Conservation (phyloP, 2,888 invertebrate species). For the Tanypteryx hageni region DNA sequence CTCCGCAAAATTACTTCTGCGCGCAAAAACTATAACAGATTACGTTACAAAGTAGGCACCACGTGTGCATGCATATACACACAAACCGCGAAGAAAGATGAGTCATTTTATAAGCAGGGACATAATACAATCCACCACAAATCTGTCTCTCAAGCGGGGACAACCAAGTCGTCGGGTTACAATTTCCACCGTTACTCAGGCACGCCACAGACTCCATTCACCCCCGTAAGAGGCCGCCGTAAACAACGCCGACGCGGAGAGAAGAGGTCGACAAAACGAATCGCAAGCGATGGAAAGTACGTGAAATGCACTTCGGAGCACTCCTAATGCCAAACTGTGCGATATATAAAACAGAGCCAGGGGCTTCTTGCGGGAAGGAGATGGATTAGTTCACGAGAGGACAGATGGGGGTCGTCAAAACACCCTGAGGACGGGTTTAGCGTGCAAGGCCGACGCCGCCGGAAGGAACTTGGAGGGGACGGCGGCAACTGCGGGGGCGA, state of each 20-base stretch:
- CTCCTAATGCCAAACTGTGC: background rate
- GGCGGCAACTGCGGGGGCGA: slow-evolving; percentile 37
- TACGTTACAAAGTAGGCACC: background rate
- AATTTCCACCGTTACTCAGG: background rate
- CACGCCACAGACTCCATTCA: background rate
- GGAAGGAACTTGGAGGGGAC: background rate
- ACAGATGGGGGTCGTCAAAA: background rate
- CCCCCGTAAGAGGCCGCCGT: background rate
- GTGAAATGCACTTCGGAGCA: no score
- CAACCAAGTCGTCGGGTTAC: background rate
- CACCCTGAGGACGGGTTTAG: slow-evolving; percentile 31
- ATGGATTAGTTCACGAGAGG: background rate
- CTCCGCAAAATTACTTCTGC: background rate
- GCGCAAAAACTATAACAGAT: background rate
- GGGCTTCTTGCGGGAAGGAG: background rate
- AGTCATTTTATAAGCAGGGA: background rate
- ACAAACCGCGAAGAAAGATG: background rate
- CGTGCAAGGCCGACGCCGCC: slow-evolving; percentile 37
- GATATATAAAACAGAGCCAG: background rate
- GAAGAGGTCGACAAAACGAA: background rate
- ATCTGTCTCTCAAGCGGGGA: background rate
- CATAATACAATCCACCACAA: background rate
- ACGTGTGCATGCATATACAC: background rate
- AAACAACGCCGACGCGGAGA: background rate
- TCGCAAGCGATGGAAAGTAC: no score